Evolutionary conservation across 2,113 vertebrate species (phyloP).

Genomic region (Datnioides undecimradiatus): DNA sequence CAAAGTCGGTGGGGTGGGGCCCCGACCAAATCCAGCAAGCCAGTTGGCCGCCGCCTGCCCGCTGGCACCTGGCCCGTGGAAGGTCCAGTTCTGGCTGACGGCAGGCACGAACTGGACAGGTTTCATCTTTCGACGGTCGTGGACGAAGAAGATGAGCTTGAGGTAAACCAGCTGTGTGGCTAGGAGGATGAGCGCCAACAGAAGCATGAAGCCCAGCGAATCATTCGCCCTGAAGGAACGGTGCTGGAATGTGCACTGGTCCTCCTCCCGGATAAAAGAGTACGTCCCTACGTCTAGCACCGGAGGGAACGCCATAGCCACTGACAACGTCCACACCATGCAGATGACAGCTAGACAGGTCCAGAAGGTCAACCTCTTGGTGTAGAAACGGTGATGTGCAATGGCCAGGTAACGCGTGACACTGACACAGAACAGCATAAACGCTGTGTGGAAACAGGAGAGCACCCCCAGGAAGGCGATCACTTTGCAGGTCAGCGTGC

Average conservation of each 20-base stretch:
- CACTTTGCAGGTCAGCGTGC: slow-evolving; percentile 99
- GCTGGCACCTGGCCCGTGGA: slow-evolving; percentile 97
- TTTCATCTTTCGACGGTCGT: slow-evolving; percentile 99
- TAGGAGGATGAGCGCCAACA: slow-evolving; percentile 98
- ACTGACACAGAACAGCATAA: slow-evolving; percentile 99
- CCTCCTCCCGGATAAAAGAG: slow-evolving; percentile 98
- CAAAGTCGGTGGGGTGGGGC: slow-evolving; percentile 98
- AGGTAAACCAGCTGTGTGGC: slow-evolving; percentile 99
- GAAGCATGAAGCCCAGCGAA: slow-evolving; percentile 99
- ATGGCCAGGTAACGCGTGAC: slow-evolving; percentile 99
- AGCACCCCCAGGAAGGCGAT: slow-evolving; percentile 99
- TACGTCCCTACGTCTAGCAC: slow-evolving; percentile 99
- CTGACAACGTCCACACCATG: slow-evolving; percentile 99
- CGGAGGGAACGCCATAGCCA: slow-evolving; percentile 99
- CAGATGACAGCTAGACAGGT: slow-evolving; percentile 98
- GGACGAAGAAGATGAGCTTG: slow-evolving; percentile 99
- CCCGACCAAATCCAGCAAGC: slow-evolving; percentile 98
- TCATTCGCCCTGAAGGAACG: slow-evolving; percentile 99
- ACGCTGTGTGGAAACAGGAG: slow-evolving; percentile 99
- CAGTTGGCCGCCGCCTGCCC: slow-evolving; percentile 99
- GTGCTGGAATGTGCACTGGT: slow-evolving; percentile 99
- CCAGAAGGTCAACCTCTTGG: slow-evolving; percentile 98
- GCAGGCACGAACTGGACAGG: slow-evolving; percentile 99
- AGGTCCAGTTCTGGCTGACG: slow-evolving; percentile 99
- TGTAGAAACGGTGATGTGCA: slow-evolving; percentile 99